A percentile compares a stretch with the other conserved stretches of the same genome.
These are phyloP conservation scores for Rapana venosa DNA, from an alignment of 2,888 invertebrate species.

Conservation along the genomic window DNA sequence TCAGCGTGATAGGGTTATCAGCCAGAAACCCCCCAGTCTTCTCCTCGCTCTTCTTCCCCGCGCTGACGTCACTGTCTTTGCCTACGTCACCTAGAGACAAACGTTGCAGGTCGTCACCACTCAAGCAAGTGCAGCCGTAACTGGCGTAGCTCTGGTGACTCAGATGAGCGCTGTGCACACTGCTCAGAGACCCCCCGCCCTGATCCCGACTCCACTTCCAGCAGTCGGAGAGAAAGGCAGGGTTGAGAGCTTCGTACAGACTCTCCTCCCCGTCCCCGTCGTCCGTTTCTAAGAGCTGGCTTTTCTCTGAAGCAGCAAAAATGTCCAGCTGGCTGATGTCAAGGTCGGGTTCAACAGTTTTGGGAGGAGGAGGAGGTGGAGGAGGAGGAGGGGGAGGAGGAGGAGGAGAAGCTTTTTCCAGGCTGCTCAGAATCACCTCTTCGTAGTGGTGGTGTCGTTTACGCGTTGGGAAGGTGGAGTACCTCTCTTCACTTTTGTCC, in stretches of 20 bases:
- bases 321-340: slow-evolving; percentile 1
- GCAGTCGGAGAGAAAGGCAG: slow-evolving; percentile 18
- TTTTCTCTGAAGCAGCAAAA: slow-evolving; percentile 10
- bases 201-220: not conserved
- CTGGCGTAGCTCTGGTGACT: slow-evolving; percentile 31
- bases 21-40: slow-evolving; percentile 20
- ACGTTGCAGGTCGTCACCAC: slow-evolving; percentile 28
- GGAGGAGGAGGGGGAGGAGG: not conserved
- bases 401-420: not conserved
- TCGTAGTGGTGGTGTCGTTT: slow-evolving; percentile 19
- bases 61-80: slow-evolving; percentile 13
- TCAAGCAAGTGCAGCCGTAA: slow-evolving; percentile 36
- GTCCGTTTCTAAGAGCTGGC: slow-evolving; percentile 10
- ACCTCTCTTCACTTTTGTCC: slow-evolving; percentile 12
- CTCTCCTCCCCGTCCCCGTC: slow-evolving; percentile 3
- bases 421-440: not conserved
- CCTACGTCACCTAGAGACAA: not conserved
- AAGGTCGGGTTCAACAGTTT: not conserved
- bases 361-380: not conserved
- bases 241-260: slow-evolving; percentile 32
- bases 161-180: slow-evolving; percentile 28
- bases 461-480: slow-evolving; percentile 37
- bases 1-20: slow-evolving; percentile 55
- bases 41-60: not conserved
- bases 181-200: slow-evolving; percentile 23